Conservation (phyloP, 2,888 invertebrate species). For the Resseliella maxima region DNA sequence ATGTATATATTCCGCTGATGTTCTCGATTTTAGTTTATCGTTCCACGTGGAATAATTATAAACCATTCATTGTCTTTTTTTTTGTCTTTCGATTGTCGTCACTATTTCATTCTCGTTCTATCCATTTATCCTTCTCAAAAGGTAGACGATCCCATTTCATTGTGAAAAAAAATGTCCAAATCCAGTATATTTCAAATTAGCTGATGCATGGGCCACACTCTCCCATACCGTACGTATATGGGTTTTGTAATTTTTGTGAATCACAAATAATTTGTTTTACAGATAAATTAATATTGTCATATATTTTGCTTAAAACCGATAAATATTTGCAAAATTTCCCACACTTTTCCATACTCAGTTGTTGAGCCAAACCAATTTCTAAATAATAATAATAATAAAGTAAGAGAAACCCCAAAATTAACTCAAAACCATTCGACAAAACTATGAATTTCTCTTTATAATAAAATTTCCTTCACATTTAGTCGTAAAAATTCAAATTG, state of each 20-base stretch:
- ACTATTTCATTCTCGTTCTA: neutral
- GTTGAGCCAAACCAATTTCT: neutral
- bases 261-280: neutral
- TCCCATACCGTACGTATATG: neutral
- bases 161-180: too few relatives aligned
- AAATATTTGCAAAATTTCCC: neutral
- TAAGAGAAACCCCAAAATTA: neutral
- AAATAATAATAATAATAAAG: neutral
- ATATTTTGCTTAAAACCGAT: neutral
- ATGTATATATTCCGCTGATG: neutral
- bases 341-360: neutral
- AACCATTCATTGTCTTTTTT: neutral
- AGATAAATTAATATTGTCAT: slow-evolving; percentile 31
- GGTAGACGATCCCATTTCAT: too few relatives aligned
- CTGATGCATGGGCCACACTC: too few relatives aligned
- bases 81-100: neutral
- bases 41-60: slow-evolving; percentile 32
- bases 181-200: too few relatives aligned
- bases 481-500: slow-evolving; percentile 24
- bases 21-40: slow-evolving; percentile 4
- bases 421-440: neutral
- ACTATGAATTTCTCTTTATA: neutral
- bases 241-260: neutral
- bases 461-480: neutral
- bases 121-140: slow-evolving; percentile 3